Percentiles rank a stretch among this genome's conserved stretches.
These are phyloP conservation scores for Drosophila cardini DNA, from an alignment of 1,140 invertebrate genomes.

Conservation along the genomic window DNA sequence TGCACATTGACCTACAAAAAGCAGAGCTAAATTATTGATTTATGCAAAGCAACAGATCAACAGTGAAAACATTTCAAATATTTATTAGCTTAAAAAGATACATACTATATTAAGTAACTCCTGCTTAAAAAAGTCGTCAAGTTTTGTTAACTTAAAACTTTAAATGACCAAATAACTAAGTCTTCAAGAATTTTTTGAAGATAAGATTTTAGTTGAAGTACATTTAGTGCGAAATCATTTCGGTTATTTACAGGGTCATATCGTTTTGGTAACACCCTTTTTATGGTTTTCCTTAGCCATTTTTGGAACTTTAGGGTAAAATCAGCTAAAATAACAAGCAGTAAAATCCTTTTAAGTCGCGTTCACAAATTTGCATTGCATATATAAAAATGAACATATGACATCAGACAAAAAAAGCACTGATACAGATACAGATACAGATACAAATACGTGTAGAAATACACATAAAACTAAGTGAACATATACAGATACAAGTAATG, in stretches of 20 bases:
- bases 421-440: conserved; percentile 15
- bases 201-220: background rate
- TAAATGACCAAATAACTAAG: too few species aligned
- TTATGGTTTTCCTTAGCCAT: conserved; percentile 5
- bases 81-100: too few species aligned
- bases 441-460: conserved; percentile 10
- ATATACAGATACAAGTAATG: background rate
- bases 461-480: background rate
- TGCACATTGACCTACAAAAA: conserved; percentile 68
- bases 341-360: conserved; percentile 76
- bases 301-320: conserved; percentile 29
- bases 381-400: conserved; percentile 38
- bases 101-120: too few species aligned
- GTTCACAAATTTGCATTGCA: conserved; percentile 62
- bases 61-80: too few species aligned
- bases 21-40: conserved; percentile 39
- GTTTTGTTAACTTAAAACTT: too few species aligned
- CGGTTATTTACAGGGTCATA: background rate
- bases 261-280: conserved; percentile 17
- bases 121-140: too few species aligned
- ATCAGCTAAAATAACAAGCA: conserved; percentile 35
- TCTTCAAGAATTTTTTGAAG: too few species aligned
- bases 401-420: conserved; percentile 53
- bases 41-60: conserved; percentile 1
- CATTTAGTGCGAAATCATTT: background rate